Percentiles rank a stretch among this genome's conserved stretches.
phyloP scores from a whole-genome alignment of 2,113 vertebrate species.

The Mesitornis unicolor region DNA sequence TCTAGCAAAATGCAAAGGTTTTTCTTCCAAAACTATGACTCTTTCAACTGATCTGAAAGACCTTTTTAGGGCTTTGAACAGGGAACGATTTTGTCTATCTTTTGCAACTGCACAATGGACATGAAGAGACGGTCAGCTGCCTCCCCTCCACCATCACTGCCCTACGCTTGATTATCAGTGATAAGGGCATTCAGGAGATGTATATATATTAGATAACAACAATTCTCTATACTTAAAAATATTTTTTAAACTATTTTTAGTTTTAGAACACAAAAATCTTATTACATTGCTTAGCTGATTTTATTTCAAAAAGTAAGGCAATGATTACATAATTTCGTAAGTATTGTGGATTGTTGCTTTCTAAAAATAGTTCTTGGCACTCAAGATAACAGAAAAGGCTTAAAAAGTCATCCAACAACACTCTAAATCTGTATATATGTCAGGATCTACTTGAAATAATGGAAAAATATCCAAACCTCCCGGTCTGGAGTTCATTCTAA shows the following conservation, averaged over 20 bases:
- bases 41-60: not conserved
- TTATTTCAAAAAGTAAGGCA: not conserved
- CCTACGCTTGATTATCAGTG: accelerated
- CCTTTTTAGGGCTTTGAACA: not conserved
- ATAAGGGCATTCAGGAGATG: not conserved
- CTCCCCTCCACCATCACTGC: not conserved
- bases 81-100: not conserved
- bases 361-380: not conserved
- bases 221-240: not conserved
- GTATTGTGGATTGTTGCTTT: not conserved
- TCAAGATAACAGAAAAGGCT: not conserved
- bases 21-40: not conserved
- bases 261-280: not conserved
- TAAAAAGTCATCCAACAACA: not conserved
- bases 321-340: not conserved
- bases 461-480: not conserved
- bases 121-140: not conserved
- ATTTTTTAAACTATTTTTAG: not conserved
- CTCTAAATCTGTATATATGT: not conserved
- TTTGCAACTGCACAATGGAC: not conserved
- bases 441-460: not conserved
- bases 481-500: not conserved
- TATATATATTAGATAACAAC: not conserved
- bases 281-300: not conserved
- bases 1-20: not conserved